These are phyloP conservation scores for Drosophila yooni DNA, from an alignment of 2,888 invertebrate genomes.

Conservation along the genomic window DNA sequence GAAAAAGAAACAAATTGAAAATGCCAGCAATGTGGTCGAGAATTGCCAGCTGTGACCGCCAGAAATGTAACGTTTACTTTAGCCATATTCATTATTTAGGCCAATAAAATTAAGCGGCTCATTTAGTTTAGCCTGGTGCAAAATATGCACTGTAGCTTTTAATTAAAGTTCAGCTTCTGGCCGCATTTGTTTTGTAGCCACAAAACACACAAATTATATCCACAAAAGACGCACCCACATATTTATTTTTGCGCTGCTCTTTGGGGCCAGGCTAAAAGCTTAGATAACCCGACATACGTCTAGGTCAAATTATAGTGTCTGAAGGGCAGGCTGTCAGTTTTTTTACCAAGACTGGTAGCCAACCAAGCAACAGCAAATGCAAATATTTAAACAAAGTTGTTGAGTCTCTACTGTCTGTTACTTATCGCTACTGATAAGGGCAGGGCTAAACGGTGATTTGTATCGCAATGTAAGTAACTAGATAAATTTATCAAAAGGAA, in stretches of 20 bases:
- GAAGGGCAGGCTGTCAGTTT: conserved; percentile 43
- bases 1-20: conserved; percentile 37
- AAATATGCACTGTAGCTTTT: conserved; percentile 30
- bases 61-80: conserved; percentile 27
- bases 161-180: conserved; percentile 46
- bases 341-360: conserved; percentile 37
- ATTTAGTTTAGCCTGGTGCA: conserved; percentile 39
- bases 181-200: conserved; percentile 2
- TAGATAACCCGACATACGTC: conserved; percentile 34
- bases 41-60: conserved; percentile 49
- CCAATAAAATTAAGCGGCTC: conserved; percentile 63
- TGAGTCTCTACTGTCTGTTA: conserved; percentile 17
- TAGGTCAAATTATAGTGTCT: conserved; percentile 41
- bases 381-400: conserved; percentile 57
- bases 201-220: background rate
- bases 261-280: conserved; percentile 6
- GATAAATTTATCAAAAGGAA: conserved; percentile 39
- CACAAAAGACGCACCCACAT: conserved; percentile 18
- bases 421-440: conserved; percentile 60
- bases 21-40: conserved; percentile 29
- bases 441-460: conserved; percentile 30
- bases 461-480: conserved; percentile 34
- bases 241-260: conserved; percentile 4
- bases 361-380: conserved; percentile 28
- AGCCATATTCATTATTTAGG: conserved; percentile 60